A percentile compares a stretch with the other conserved stretches of the same genome.
These are phyloP conservation scores for Vultur gryphus DNA, from an alignment of 2,797 vertebrate genomes.

Conservation along the genomic window DNA sequence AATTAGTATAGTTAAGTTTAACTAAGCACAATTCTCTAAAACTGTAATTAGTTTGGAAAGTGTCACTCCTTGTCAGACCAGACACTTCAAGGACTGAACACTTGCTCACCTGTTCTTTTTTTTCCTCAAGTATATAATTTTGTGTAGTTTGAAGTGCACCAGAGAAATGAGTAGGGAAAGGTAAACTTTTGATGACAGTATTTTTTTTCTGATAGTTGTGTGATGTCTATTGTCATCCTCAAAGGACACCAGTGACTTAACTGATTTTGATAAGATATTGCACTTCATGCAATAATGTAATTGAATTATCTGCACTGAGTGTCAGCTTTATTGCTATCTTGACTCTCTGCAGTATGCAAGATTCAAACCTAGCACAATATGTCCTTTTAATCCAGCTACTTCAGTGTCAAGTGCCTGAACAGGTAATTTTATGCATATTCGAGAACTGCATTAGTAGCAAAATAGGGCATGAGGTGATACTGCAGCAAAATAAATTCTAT, in stretches of 20 bases:
- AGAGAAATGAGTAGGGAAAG: not conserved
- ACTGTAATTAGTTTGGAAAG: not conserved
- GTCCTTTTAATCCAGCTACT: not conserved
- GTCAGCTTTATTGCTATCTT: not conserved
- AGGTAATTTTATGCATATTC: not conserved
- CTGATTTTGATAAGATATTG: not conserved
- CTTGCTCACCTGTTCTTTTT: not conserved
- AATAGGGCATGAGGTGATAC: not conserved
- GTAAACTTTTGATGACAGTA: not conserved
- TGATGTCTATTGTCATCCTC: not conserved
- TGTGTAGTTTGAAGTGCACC: not conserved
- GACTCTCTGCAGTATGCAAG: not conserved
- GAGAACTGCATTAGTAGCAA: not conserved
- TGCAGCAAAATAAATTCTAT: not conserved
- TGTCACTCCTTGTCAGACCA: not conserved
- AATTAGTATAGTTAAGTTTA: not conserved
- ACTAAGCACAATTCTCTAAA: not conserved
- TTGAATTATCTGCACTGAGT: not conserved
- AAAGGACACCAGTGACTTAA: not conserved
- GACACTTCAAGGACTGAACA: not conserved
- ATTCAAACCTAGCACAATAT: not conserved
- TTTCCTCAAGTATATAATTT: not conserved
- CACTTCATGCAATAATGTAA: not conserved
- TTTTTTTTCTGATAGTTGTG: not conserved
- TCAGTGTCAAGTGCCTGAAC: not conserved